Evolutionary conservation across 2,797 vertebrate genomes (phyloP), one percentile per base, ranked within the genome.

Genomic region (Cirrhinus molitorella): DNA sequence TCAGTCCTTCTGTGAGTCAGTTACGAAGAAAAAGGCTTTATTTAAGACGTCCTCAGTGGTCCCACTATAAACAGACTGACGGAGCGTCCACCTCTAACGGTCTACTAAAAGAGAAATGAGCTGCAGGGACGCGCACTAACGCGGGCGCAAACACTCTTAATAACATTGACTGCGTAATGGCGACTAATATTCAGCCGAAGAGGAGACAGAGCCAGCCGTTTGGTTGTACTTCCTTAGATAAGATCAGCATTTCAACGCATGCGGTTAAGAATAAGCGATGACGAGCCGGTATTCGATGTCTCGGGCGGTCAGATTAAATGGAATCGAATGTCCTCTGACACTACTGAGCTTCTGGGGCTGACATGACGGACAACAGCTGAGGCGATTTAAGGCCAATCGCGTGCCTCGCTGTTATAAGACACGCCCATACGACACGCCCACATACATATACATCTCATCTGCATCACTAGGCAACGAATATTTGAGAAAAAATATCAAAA

Each of bases 141-240:
- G 73, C 67, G 76, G 45, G 65, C 84, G 86, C 89, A 90, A 87
- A 88, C 81, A 53, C 70, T 47, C 53, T 28, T 59, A 57, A 57
- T 68, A 65, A 68, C 76, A 68, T 59, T 57, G 63, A 85, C 49
- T 28, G 61, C 61, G 37, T 25, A 83, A 78, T 57, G 80, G 67
- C 82, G 83, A 85, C 65, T 37, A 23, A 31, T 63, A 45, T 76
- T 72, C 83, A 79, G 25, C 71, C 72, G 85, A 47, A 70, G 17
- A 65, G 47, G 47, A 65, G 37, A 45, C 34, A 23, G 4, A 25
- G 13, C 59, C 25, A 53, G 83, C 61, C n/a, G 13, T 63, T 45
- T 74, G 37, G 21, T 45, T 14, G 67, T 21, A 66, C 37, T 47
- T 61, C 71, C 59, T 74, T 21, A 5, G 37, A 70, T 12, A 43